Base-by-base conservation (phyloP, 2,888 invertebrate genomes). In the Hypomecis atomaria region DNA sequence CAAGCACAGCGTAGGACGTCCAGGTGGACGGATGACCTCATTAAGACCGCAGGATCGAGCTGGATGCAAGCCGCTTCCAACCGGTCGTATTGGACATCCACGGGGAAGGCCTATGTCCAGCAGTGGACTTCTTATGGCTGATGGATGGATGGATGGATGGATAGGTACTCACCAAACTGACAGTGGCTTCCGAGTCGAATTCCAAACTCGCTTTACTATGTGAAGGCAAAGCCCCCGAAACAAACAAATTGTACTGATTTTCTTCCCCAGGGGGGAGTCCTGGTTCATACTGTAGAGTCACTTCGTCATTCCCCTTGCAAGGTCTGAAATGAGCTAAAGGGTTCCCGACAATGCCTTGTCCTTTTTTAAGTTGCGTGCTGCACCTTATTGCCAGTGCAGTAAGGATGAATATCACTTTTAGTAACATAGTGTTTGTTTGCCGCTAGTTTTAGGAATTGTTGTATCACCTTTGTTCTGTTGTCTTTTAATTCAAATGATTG, bases 181-280 rank as follows among this genome's bases (percentile, higher is more conserved):
- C 64, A 6, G 52, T 59, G 9, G 77, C 76, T 62, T 76, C 78
- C 0, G 75, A 70, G 67, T 79, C 79, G 62, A 82, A 78, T 37
- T 67, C 69, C 8, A 81, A 23, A 1, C 44, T 34, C 0, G 73
- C 65, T 52, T 56, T 62, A 0, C 72, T 69, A 7, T 70, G 10
- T 10, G 4, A 2, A 4, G 62, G 67, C 11, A 82, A 56, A 0
- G 62, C 10, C 23, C 70, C 73, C 5, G 0, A 0, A 7, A 81
- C 71, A 13, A 45, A 33, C 4, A 82, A 45, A 3, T 5, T 0
- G 44, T 78, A 82, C 40, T 76, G 69, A 36, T 83, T 83, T 40
- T 81, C 83, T 66, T 79, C 75, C 6, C 71, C 77, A 1, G 80
- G 78, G 8, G 79, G 70, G 0, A 62, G 48, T 0, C 74, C 78